Evolutionary conservation across 53 echinoderm and acorn worm species (phyloP), one percentile per base, ranked within the genome.

Genomic region (Crossaster papposus): DNA sequence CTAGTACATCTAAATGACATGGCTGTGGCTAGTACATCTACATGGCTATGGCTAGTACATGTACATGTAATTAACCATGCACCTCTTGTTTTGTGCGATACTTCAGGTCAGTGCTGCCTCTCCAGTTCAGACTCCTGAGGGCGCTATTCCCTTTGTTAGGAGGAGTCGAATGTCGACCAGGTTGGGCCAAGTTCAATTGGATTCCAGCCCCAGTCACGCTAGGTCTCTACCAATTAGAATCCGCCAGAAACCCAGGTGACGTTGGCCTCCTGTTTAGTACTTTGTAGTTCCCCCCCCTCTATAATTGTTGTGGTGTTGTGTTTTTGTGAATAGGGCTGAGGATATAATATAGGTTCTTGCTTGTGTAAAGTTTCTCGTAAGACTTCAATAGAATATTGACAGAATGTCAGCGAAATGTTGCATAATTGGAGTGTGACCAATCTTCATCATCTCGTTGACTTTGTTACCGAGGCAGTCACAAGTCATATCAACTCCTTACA

Each of bases 221-320:
- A 92, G 89, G 84, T 92, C 92, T 92, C 83, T 92, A 78, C 92
- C 92, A 89, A 92, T 92, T 89, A 82, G 50, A 22, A 92, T 92
- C 32, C 68, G 53, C 30, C 36, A 72, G 34, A 92, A 92, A 92
- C 89, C 83, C 28, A 92, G 92, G 92, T 92, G 89, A 92, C 92
- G 68, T 70, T 83, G 64, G 92, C 92, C 79, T 51, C 65, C 64
- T 37, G 65, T 65, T 70, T 91, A 91, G 91, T 35, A 14, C 17
- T 76, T 35, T 85, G 22, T 77, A 71, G n/a, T 75, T 35, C 23
- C 29, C 14, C 51, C 70, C 62, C 1, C 1, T 9, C 44, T 1
- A 5, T 44, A 44, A 44, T 44, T 44, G 5, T 44, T 44, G 44
- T 44, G 9, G 5, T 18, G 36, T 37, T 63, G 24, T 76, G 35